These are phyloP conservation scores for Psephotus haematonotus DNA, from an alignment of 2,113 vertebrate genomes.

Conservation along the genomic window DNA sequence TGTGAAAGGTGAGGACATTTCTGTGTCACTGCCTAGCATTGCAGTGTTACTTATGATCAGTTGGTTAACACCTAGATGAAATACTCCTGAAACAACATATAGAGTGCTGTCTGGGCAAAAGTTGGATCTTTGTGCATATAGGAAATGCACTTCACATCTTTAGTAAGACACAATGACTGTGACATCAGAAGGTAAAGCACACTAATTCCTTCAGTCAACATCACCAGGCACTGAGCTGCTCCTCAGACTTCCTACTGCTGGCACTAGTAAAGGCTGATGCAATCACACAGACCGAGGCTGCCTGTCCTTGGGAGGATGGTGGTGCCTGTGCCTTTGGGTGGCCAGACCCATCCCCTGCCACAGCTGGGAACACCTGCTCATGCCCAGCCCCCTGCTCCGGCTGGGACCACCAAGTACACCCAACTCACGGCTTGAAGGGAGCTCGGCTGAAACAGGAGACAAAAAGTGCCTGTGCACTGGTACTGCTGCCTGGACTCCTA, in stretches of 20 bases:
- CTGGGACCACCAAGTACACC: neutral
- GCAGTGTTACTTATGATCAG: accelerated
- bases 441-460: neutral
- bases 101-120: neutral
- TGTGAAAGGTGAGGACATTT: neutral
- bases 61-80: neutral
- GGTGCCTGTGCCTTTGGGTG: neutral
- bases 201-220: accelerated
- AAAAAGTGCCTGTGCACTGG: neutral
- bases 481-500: neutral
- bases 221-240: neutral
- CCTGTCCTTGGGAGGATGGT: neutral
- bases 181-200: neutral
- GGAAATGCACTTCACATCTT: neutral
- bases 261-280: too few relatives aligned
- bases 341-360: neutral
- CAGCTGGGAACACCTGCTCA: neutral
- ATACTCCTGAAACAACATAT: accelerated
- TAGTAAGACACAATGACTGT: accelerated
- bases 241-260: neutral
- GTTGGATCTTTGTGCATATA: neutral
- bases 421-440: accelerated
- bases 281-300: accelerated
- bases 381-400: neutral
- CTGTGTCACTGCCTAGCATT: accelerated